phyloP scores from a whole-genome alignment of 2,113 vertebrate genomes.

The Orycteropus afer region DNA sequence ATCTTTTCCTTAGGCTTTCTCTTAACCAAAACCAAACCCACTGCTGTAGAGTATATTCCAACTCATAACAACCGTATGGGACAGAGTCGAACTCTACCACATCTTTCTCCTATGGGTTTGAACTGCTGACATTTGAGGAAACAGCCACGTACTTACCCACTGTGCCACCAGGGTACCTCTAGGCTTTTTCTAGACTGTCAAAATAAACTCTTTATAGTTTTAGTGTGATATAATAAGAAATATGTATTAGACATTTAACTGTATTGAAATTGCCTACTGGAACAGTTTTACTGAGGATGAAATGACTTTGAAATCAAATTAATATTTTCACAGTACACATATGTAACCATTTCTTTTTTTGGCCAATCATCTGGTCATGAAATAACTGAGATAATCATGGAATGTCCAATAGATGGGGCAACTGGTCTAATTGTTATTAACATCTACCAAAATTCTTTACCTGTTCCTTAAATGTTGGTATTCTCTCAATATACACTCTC shows the following conservation, averaged over 20 bases:
- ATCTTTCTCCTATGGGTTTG: background rate
- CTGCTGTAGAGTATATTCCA: background rate
- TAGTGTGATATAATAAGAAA: background rate
- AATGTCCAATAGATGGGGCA: background rate
- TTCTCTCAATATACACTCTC: background rate
- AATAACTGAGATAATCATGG: background rate
- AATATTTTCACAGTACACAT: background rate
- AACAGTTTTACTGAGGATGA: background rate
- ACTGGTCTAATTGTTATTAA: background rate
- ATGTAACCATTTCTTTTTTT: background rate
- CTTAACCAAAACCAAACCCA: background rate
- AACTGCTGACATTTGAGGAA: background rate
- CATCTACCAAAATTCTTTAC: background rate
- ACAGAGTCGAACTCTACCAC: background rate
- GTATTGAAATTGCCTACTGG: background rate
- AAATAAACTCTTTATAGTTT: background rate
- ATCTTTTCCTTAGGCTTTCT: background rate
- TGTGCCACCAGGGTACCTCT: background rate
- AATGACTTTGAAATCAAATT: conserved; percentile 2
- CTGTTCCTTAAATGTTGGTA: background rate
- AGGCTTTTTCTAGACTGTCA: background rate
- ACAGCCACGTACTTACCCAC: background rate
- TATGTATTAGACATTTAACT: background rate
- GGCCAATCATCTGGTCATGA: background rate
- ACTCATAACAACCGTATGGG: background rate